Evolutionary conservation across 2,797 vertebrate genomes (phyloP).

Genomic region (Denticeps clupeoides): DNA sequence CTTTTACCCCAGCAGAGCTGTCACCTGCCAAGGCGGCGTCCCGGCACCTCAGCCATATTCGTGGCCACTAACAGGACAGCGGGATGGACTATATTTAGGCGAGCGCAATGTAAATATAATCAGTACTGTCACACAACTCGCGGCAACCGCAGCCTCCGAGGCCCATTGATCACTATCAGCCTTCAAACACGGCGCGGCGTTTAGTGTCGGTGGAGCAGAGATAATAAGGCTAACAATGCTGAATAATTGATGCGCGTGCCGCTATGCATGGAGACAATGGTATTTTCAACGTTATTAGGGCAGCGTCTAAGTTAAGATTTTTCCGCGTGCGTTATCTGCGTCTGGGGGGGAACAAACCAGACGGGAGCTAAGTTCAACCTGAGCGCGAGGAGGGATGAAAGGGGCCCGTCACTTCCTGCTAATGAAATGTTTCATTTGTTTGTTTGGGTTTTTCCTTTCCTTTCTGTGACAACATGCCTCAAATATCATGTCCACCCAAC

Average conservation of each 20-base stretch:
- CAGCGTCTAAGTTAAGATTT: slow-evolving; percentile 33
- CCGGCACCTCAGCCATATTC: slow-evolving; percentile 27
- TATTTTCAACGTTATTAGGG: slow-evolving; percentile 37
- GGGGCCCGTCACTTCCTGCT: slow-evolving; percentile 45
- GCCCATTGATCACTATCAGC: slow-evolving; percentile 39
- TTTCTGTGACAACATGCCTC: slow-evolving; percentile 41
- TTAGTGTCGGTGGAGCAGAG: slow-evolving; percentile 28
- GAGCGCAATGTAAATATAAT: slow-evolving; percentile 36
- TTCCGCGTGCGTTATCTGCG: slow-evolving; percentile 18
- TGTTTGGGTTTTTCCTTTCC: slow-evolving; percentile 44
- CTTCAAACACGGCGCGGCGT: slow-evolving; percentile 32
- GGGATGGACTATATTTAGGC: slow-evolving; percentile 28
- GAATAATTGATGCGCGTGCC: slow-evolving; percentile 49
- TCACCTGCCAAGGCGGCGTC: slow-evolving; percentile 28
- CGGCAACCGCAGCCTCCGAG: slow-evolving; percentile 30
- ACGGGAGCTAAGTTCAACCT: slow-evolving; percentile 19
- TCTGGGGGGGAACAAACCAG: slow-evolving; percentile 34
- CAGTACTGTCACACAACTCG: slow-evolving; percentile 33
- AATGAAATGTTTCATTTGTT: slow-evolving; percentile 47
- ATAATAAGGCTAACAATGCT: slow-evolving; percentile 36
- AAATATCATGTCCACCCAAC: slow-evolving; percentile 65
- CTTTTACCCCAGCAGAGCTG: slow-evolving; percentile 28
- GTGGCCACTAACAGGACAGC: slow-evolving; percentile 31
- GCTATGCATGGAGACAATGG: slow-evolving; percentile 25
- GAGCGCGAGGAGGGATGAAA: slow-evolving; percentile 21